Base-by-base conservation (phyloP, 1,140 invertebrate species). In the Mercenaria mercenaria region DNA sequence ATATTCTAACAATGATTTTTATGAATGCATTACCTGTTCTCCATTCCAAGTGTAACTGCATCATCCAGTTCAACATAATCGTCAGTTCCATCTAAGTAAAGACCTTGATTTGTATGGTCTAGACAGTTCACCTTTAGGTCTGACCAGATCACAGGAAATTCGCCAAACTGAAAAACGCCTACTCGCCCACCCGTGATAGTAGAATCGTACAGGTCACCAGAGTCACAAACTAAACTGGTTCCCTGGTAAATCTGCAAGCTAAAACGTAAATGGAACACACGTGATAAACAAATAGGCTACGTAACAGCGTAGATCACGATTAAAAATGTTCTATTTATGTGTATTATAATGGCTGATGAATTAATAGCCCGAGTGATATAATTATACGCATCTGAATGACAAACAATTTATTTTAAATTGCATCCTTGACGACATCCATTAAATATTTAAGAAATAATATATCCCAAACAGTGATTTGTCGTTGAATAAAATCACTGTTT, bases 131-230 rank as follows among this genome's bases (percentile, higher is more conserved):
- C 79, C 26, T 41, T 56, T 32, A 93, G 82, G 47, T 91, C 52
- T 8, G 91, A 91, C 91, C 91, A 93, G 23, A 80, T 79, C 6
- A 82, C 69, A 15, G 80, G 56, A 1, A 77, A 69, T 52, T 92
- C 91, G 15, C 76, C 80, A 85, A 91, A 89, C 67, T 88, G 74
- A 39, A 93, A 85, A 23, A 93, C 85, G 13, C 92, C 92, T 0
- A 88, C 56, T 29, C 91, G 82, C 2, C 92, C 92, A 1, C 91
- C 92, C 41, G 76, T 64, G 18, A 93, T 92, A 18, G 87, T 82
- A 0, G 52, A 50, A 47, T 93, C 89, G 56, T 90, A 93, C 32
- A 93, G 26, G 64, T 85, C 90, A 13, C 91, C 92, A 18, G 89
- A 91, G 43, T 93, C 91, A 39, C 82, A 59, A 3, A 93, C 8